Base-by-base conservation (phyloP, 1,140 invertebrate genomes). In the Tenebrio molitor region DNA sequence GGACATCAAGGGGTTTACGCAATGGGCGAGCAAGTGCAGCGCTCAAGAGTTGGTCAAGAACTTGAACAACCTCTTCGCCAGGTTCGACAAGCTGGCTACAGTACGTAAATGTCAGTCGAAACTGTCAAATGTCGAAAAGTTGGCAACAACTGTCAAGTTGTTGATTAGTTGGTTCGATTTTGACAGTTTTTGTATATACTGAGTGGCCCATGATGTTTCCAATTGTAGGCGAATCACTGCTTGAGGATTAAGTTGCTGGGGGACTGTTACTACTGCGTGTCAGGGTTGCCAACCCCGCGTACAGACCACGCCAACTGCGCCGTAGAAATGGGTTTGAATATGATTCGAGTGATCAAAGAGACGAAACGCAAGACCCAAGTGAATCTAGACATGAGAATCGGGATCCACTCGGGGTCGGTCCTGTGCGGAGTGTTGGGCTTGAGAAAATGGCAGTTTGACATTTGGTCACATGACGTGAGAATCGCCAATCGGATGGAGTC, bases 381-480 rank as follows among this genome's bases (percentile, higher is more conserved):
- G 67, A 93, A 96, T 81, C 83, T 97, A 44, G 94, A 97, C 83
- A 99, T 99, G 97, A 87, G 96, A 72, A 97, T 98, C 80, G 97
- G 96, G 25, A 96, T 98, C 68, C 96, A 98, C 85, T 97, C 95
- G 70, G 96, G 96, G 0, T 94, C 93, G 0, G 96, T 98, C 23
- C 87, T 97, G 42, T 98, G 96, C 82, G 96, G 97, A 3, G 95
- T 98, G 33, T 88, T 98, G 8, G 97, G 97, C 0, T 89, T 97
- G 23, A 87, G 93, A 76, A 96, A 97, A 82, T 99, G 97, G 94
- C 97, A 98, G 84, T 99, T 99, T 84, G 97, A 99, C 83, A 95
- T 99, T 3, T 99, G 96, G 96, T 97, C 95, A 8, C 95, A 97
- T 84, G 97, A 99, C 85, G 97, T 99, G 76, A 97, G 95, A 6